Evolutionary conservation across 2,888 invertebrate species (phyloP).

Genomic region (Stenichneumon culpator): DNA sequence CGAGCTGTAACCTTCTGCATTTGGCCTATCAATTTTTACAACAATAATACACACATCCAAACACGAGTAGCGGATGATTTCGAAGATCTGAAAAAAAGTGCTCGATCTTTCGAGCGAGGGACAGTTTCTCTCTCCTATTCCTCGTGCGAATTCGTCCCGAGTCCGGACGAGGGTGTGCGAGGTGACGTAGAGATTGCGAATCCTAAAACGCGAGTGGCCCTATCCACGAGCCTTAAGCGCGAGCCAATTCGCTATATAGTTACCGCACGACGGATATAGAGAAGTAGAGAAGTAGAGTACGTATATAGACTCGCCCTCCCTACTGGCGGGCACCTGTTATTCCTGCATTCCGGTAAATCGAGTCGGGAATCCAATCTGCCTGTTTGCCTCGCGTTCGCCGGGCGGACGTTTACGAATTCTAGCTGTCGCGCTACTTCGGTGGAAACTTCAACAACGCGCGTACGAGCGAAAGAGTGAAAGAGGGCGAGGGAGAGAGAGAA

Average conservation of each 20-base stretch:
- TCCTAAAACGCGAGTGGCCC: slow-evolving; percentile 71
- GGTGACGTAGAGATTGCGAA: slow-evolving; percentile 76
- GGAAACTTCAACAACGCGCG: background rate
- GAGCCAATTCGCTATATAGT: slow-evolving; percentile 8
- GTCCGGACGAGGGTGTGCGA: slow-evolving; percentile 7
- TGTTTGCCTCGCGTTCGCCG: slow-evolving; percentile 75
- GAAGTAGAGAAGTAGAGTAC: slow-evolving; percentile 34
- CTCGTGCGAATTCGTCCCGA: background rate
- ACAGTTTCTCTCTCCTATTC: slow-evolving; percentile 53
- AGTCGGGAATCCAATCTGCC: slow-evolving; percentile 82
- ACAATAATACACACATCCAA: too few relatives aligned
- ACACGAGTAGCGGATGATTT: too few relatives aligned
- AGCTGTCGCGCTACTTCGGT: slow-evolving; percentile 35
- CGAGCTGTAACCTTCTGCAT: too few relatives aligned
- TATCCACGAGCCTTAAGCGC: slow-evolving; percentile 9
- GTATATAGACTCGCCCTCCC: slow-evolving; percentile 47
- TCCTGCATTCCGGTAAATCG: slow-evolving; percentile 82
- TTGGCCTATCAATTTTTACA: too few relatives aligned
- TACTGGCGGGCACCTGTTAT: slow-evolving; percentile 78
- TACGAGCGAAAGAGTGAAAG: slow-evolving; percentile 15
- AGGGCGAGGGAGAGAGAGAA: slow-evolving; percentile 23
- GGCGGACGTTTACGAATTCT: slow-evolving; percentile 51
- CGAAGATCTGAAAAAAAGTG: slow-evolving; percentile 61
- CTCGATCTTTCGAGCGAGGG: slow-evolving; percentile 27
- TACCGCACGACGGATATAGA: background rate